Conservation (phyloP, 1,140 invertebrate species). For the Saccostrea cuccullata region DNA sequence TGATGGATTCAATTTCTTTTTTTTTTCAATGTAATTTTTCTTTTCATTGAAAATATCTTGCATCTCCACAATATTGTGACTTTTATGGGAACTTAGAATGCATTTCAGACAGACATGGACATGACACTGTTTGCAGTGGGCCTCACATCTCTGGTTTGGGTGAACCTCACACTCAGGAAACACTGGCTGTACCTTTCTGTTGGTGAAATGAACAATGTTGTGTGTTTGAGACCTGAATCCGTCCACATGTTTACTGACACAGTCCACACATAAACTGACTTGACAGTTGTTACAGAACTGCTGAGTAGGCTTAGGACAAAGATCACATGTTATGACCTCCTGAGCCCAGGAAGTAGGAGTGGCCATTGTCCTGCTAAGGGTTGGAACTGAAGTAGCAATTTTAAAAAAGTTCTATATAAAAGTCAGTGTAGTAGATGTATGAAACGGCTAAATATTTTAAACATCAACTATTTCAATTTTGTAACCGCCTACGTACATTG, state of each 20-base stretch:
- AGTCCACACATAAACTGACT: not conserved
- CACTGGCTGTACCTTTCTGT: not conserved
- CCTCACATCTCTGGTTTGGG: not conserved
- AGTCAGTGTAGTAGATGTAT: too few species aligned
- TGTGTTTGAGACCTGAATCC: too few species aligned
- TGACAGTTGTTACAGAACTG: not conserved
- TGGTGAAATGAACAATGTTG: not conserved
- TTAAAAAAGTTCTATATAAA: too few species aligned
- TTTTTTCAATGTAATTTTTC: not conserved
- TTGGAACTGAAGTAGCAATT: not conserved
- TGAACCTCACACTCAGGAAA: not conserved
- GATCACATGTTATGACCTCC: not conserved
- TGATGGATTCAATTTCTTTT: not conserved
- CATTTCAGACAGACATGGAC: not conserved
- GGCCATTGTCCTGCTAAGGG: not conserved
- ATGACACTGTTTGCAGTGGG: not conserved
- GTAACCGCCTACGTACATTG: too few species aligned
- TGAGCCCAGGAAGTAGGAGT: not conserved
- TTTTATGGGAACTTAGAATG: not conserved
- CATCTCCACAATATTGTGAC: not conserved
- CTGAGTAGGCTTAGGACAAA: not conserved
- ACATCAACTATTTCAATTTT: too few species aligned
- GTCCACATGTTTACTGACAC: not conserved
- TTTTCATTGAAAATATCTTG: not conserved
- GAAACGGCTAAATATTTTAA: too few species aligned